Evolutionary conservation across 2,113 vertebrate species (phyloP), one percentile per base, ranked within the genome.

Genomic region (Actenoides hombroni): DNA sequence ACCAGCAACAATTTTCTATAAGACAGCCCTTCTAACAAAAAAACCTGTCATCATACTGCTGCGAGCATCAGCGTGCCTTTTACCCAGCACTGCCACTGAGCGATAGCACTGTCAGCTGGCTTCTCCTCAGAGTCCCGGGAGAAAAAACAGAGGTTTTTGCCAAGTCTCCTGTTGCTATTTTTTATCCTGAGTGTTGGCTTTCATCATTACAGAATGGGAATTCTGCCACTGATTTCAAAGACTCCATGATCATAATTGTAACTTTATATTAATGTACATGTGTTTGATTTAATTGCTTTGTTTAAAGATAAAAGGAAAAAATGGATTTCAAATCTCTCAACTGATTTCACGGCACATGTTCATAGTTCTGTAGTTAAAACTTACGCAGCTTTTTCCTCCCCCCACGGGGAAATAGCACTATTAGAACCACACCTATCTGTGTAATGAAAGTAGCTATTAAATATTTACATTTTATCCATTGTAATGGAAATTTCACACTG

Each of bases 261-360:
- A 92, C 78, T 96, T 93, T 65, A 88, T 81, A 93, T 95, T 94
- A 96, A 95, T 75, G 84, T 94, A 96, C 93, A 97, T 60, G 39
- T 92, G 88, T 96, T 96, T 95, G 90, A 96, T 95, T 90, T 96
- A 97, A 96, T 96, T 95, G 88, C 79, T 96, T 90, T 93, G 42
- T 96, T 93, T 93, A 93, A 92, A 96, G 95, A 96, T 94, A 95
- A 96, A 97, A 95, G 79, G 39, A 20, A 77, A 86, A 94, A 92
- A 69, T 59, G 64, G 85, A 94, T 96, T 95, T 96, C 51, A 94
- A 97, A 93, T 90, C 59, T 92, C 79, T 92, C 68, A 26, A 74
- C 82, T 88, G 94, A 96, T 96, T 96, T 95, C 85, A 88, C 51
- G 71, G 79, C 88, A 96, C n/a, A 78, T 78, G 88, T 93, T 97